phyloP scores from a whole-genome alignment of 2,888 invertebrate species.

The Agrochola circellaris region DNA sequence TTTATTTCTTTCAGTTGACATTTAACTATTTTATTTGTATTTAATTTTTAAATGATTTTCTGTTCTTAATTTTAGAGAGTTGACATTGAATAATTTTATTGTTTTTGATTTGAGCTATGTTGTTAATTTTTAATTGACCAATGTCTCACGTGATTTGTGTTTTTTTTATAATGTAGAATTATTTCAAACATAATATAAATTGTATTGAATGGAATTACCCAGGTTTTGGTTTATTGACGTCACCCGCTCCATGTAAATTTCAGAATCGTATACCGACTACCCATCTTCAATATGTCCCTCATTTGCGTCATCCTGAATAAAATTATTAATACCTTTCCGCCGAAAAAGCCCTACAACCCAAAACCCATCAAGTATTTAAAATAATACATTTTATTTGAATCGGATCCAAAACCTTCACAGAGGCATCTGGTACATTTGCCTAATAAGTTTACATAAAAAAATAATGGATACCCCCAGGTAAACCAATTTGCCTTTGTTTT shows the following conservation, averaged over 20 bases:
- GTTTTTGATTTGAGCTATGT: not conserved
- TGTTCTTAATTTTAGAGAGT: not conserved
- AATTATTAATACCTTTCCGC: conserved; percentile 13
- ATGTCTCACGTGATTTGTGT: not conserved
- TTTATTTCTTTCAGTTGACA: not conserved
- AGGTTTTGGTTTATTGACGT: not conserved
- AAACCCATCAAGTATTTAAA: conserved; percentile 47
- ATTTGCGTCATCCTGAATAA: conserved; percentile 17
- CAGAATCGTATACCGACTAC: conserved; percentile 2
- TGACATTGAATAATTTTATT: not conserved
- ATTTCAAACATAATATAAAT: not conserved
- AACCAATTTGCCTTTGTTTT: conserved; percentile 54
- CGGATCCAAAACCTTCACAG: conserved; percentile 8
- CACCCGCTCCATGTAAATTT: not conserved
- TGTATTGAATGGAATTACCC: not conserved
- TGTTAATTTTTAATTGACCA: not conserved
- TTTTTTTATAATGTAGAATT: not conserved
- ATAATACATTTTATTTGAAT: conserved; percentile 56
- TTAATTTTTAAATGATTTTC: not conserved
- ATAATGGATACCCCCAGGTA: conserved; percentile 45
- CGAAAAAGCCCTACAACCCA: not conserved
- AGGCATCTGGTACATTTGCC: conserved; percentile 43
- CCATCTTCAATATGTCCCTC: not conserved
- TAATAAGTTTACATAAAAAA: conserved; percentile 51
- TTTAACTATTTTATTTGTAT: not conserved